phyloP scores from a whole-genome alignment of 2,113 vertebrate genomes.

The Sinocyclocheilus grahami region DNA sequence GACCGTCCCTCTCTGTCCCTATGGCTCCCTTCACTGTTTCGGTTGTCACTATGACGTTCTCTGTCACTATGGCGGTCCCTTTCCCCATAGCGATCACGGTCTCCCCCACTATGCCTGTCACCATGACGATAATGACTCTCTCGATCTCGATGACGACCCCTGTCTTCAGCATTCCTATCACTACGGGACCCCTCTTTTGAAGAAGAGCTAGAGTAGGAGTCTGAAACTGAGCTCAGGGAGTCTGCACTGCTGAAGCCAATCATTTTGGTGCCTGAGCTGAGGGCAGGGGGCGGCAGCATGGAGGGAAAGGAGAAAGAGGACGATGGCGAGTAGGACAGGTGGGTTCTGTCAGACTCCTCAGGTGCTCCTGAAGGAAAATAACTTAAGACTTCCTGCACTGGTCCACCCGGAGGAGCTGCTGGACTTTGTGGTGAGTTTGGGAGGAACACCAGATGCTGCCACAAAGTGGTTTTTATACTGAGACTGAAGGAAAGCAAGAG shows the following conservation, averaged over 20 bases:
- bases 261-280: constrained; percentile 59
- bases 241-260: constrained; percentile 73
- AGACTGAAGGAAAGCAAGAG: constrained; percentile 73
- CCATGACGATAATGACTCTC: constrained; percentile 68
- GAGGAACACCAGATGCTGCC: constrained; percentile 88
- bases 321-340: constrained; percentile 39
- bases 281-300: constrained; percentile 56
- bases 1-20: constrained; percentile 56
- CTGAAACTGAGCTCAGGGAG: constrained; percentile 71
- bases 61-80: constrained; percentile 71
- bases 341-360: constrained; percentile 62
- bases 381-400: constrained; percentile 94
- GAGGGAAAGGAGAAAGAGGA: constrained; percentile 53
- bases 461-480: constrained; percentile 99
- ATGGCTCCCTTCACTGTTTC: constrained; percentile 42
- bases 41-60: constrained; percentile 58
- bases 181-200: constrained; percentile 71
- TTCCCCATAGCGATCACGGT: constrained; percentile 71
- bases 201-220: constrained; percentile 64
- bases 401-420: constrained; percentile 92
- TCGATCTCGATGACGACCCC: constrained; percentile 50
- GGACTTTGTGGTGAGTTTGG: constrained; percentile 87
- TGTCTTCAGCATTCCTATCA: constrained; percentile 67
- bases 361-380: constrained; percentile 82
- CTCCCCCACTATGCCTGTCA: constrained; percentile 69